phyloP scores from a whole-genome alignment of 2,797 vertebrate species.

The Sylvia borin region DNA sequence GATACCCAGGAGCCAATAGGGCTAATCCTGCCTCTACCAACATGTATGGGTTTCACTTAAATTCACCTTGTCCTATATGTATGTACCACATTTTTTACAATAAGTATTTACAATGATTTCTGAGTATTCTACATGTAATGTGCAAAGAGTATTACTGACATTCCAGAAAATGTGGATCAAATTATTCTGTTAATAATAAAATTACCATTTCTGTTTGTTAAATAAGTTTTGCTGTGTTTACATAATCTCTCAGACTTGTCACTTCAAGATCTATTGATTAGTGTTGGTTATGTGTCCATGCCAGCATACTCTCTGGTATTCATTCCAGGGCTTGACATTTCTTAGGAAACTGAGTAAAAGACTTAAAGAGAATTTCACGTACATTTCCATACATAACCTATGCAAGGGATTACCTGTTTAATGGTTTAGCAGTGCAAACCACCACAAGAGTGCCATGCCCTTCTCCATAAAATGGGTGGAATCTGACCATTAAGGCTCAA shows the following conservation, averaged over 20 bases:
- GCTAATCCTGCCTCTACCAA: not conserved
- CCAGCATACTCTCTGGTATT: not conserved
- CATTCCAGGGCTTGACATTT: not conserved
- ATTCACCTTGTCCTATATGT: not conserved
- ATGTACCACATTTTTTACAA: not conserved
- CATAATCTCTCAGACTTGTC: not conserved
- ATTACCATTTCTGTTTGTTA: not conserved
- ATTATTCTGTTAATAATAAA: not conserved
- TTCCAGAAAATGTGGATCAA: not conserved
- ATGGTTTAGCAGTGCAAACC: not conserved
- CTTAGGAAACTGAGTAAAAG: not conserved
- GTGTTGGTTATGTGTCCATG: not conserved
- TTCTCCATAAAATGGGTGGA: not conserved
- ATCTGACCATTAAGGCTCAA: not conserved
- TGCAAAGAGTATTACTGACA: not conserved
- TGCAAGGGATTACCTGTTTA: not conserved
- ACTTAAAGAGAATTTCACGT: not conserved
- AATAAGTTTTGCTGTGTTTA: not conserved
- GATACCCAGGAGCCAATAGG: not conserved
- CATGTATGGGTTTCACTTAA: rapidly evolving
- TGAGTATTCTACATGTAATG: not conserved
- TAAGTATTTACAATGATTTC: not conserved
- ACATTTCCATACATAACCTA: not conserved
- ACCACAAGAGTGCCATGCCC: not conserved
- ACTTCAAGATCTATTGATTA: not conserved